These are phyloP conservation scores for Limnephilus marmoratus DNA, from an alignment of 2,888 invertebrate species.

Conservation along the genomic window DNA sequence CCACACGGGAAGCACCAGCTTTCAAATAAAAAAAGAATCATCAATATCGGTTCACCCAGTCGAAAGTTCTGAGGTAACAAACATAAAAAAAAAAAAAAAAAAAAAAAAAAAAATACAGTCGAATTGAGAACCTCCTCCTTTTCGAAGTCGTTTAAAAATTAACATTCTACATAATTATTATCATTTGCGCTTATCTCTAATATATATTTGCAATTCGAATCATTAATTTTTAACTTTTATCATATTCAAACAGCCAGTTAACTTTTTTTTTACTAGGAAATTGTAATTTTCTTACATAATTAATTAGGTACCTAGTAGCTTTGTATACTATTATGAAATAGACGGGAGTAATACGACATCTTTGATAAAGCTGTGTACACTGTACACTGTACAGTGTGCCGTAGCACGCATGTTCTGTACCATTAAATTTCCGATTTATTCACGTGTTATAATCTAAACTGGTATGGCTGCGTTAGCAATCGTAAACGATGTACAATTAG, in stretches of 20 bases:
- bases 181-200: too few relatives aligned
- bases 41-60: too few relatives aligned
- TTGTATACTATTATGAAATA: neutral
- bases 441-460: constrained; percentile 9
- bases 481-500: constrained; percentile 34
- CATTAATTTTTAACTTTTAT: neutral
- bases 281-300: neutral
- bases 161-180: neutral
- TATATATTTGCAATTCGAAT: neutral
- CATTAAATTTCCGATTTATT: neutral
- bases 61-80: too few relatives aligned
- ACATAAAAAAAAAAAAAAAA: too few relatives aligned
- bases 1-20: too few relatives aligned
- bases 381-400: neutral
- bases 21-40: too few relatives aligned
- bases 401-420: neutral
- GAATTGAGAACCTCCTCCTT: too few relatives aligned
- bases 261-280: too few relatives aligned
- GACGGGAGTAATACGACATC: neutral
- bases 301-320: neutral
- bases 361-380: neutral
- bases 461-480: constrained; percentile 12
- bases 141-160: too few relatives aligned
- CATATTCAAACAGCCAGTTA: neutral
- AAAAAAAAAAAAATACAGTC: too few relatives aligned